Base-by-base conservation (phyloP, 2,888 invertebrate genomes). In the Nysson spinosus region DNA sequence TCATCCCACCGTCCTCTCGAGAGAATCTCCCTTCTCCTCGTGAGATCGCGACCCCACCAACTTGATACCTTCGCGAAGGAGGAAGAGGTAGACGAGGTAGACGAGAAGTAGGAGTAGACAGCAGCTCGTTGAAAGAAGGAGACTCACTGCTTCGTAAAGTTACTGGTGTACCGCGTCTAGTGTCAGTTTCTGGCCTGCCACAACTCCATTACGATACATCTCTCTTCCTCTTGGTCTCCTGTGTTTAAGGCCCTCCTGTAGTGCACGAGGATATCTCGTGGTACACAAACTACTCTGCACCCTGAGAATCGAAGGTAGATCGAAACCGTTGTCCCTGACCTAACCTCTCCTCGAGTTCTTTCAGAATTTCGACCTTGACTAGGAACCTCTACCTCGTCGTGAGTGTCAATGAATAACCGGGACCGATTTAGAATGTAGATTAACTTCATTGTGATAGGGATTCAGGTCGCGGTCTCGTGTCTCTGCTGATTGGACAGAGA, bases 131-230 rank as follows among this genome's bases (percentile, higher is more conserved):
- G 56, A 63, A 73, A 66, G 65, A 73, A 66, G 57, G 65, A 55
- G 69, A 26, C 51, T 54, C 51, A 49, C 66, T 63, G 46, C 60
- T 64, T 67, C 35, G 73, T 62, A 22, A 70, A 70, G 58, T 68
- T 51, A 70, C 70, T 68, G 67, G 73, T 62, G 62, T 66, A 66
- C 63, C 35, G 63, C 42, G 58, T 55, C 51, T 64, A 60, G 69
- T 62, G 58, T 43, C 58, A 52, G 55, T 70, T n/a, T 68, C 58
- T 72, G 39, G 30, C 12, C 37, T 30, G 46, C 11, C 24, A 28
- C 50, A 22, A 28, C 39, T 32, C 34, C 24, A 6, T 34, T 7
- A 17, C 22, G 20, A 11, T 39, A 39, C 20, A 39, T 39, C n/a
- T n/a, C n/a, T n/a, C 22, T 7, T 5, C 4, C 3, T 39, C 9